Percentiles rank a stretch among this genome's conserved stretches.
Evolutionary conservation across 2,888 invertebrate species (phyloP).

Genomic region (Escarpia spicata): DNA sequence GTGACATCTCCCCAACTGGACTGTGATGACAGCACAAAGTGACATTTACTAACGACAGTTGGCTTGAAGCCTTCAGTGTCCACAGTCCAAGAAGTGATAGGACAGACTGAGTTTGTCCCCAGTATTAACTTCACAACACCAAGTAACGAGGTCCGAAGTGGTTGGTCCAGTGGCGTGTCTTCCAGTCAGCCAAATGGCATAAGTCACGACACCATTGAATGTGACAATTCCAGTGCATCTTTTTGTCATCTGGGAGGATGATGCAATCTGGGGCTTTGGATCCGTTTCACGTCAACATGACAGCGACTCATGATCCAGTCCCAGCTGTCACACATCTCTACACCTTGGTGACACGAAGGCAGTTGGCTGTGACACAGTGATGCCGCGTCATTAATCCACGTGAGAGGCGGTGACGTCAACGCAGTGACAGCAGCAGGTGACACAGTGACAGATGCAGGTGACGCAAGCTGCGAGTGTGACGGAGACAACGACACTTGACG

Average conservation of each 20-base stretch:
- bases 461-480: not conserved
- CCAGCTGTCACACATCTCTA: too few relatives aligned
- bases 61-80: not conserved
- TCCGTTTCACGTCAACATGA: not conserved
- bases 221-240: not conserved
- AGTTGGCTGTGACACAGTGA: not conserved
- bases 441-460: conserved; percentile 10
- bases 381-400: not conserved
- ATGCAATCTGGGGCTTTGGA: not conserved
- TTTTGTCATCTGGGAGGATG: not conserved
- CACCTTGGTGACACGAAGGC: not conserved
- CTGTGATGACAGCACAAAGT: not conserved
- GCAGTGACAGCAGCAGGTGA: conserved; percentile 13
- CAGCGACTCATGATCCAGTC: not conserved
- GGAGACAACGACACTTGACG: not conserved
- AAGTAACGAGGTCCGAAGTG: conserved; percentile 14
- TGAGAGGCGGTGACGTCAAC: not conserved
- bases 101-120: not conserved
- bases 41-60: not conserved
- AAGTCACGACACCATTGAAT: not conserved
- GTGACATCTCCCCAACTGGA: not conserved
- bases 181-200: not conserved
- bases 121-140: not conserved
- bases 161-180: not conserved
- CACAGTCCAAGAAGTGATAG: not conserved